phyloP scores from a whole-genome alignment of 2,113 vertebrate genomes.

The Pygoscelis adeliae region DNA sequence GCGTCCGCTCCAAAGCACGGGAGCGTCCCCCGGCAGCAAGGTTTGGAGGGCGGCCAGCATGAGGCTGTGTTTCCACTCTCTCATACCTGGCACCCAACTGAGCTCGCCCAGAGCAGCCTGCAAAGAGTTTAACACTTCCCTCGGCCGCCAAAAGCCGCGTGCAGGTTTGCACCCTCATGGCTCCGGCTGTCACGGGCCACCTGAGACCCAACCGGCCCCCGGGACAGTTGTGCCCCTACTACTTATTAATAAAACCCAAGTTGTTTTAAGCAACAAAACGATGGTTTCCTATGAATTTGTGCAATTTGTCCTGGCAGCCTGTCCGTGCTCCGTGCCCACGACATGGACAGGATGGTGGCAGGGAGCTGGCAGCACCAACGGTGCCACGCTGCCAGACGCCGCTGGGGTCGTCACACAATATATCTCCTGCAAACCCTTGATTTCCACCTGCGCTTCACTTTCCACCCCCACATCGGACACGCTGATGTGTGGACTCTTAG shows the following conservation, averaged over 20 bases:
- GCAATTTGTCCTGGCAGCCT: not conserved
- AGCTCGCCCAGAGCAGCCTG: not conserved
- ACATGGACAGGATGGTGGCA: rapidly evolving
- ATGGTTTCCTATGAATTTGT: not conserved
- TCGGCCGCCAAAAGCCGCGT: rapidly evolving
- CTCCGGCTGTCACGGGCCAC: rapidly evolving
- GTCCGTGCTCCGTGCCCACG: rapidly evolving
- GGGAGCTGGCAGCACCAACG: not conserved
- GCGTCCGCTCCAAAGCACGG: rapidly evolving
- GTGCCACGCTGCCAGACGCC: rapidly evolving
- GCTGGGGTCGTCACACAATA: not conserved
- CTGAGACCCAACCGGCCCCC: rapidly evolving
- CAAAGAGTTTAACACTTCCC: not conserved
- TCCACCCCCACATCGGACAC: not conserved
- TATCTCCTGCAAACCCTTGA: not conserved
- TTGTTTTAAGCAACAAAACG: rapidly evolving
- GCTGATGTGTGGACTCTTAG: not conserved
- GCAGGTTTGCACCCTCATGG: not conserved
- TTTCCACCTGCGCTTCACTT: not conserved
- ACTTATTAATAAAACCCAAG: not conserved
- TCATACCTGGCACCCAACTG: not conserved
- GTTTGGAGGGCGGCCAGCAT: not conserved
- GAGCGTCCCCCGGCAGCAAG: not conserved
- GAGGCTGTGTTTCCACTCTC: not conserved
- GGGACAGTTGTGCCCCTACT: no score